Evolutionary conservation across 2,113 vertebrate species (phyloP).

Genomic region (Pogona vitticeps): DNA sequence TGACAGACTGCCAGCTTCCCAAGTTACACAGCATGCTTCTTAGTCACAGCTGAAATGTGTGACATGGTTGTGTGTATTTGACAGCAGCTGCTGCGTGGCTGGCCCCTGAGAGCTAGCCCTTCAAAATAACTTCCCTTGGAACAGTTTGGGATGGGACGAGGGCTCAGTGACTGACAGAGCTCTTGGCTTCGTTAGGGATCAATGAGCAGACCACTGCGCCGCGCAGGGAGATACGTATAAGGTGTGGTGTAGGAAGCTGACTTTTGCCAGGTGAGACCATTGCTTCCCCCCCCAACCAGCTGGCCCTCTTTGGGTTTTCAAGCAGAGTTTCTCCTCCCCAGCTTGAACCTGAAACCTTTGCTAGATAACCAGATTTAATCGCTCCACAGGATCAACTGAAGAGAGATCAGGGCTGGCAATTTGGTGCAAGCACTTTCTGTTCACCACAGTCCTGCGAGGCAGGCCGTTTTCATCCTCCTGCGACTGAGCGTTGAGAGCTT

Average conservation of each 20-base stretch:
- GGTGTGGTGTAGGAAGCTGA: no score
- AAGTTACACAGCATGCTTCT: neutral
- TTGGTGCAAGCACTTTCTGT: neutral
- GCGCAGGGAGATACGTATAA: no score
- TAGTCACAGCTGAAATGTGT: neutral
- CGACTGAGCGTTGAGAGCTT: neutral
- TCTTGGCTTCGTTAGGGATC: neutral
- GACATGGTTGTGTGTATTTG: neutral
- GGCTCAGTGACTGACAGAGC: neutral
- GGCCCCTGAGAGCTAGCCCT: neutral
- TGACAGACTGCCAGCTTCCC: neutral
- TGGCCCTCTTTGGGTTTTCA: no score
- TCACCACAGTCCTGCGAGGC: neutral
- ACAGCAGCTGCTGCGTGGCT: neutral
- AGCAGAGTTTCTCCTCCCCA: no score
- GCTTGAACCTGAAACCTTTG: no score
- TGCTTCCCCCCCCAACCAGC: no score
- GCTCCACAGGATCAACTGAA: no score
- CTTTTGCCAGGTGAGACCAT: no score
- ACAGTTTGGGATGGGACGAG: neutral
- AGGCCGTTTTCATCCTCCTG: neutral
- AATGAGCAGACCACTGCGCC: no score
- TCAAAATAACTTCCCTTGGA: neutral
- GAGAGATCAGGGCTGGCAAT: neutral
- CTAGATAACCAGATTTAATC: no score